Percentiles rank a stretch among this genome's conserved stretches.
Conservation (phyloP, 2,797 vertebrate genomes). For the Eutrigla gurnardus region DNA sequence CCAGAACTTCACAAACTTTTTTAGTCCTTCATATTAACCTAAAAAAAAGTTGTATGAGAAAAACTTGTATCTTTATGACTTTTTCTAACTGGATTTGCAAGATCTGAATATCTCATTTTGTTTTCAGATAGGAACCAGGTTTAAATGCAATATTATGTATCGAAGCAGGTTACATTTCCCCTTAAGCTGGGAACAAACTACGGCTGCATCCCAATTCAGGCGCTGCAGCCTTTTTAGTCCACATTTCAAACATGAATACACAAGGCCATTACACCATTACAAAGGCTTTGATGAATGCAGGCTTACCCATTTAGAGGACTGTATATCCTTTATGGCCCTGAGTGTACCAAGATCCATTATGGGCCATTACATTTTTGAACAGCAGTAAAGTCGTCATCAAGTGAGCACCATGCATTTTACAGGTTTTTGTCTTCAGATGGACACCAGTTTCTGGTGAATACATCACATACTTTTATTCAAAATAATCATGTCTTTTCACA, state of each 20-base stretch:
- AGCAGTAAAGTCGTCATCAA: background rate
- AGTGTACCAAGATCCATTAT: background rate
- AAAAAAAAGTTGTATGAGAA: slow-evolving; percentile 33
- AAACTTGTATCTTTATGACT: slow-evolving; percentile 31
- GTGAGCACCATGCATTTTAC: background rate
- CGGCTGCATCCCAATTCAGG: background rate
- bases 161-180: background rate
- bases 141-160: slow-evolving; percentile 3
- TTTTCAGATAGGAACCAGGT: slow-evolving; percentile 5
- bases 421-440: background rate
- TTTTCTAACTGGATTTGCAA: slow-evolving; percentile 35
- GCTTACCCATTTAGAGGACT: background rate
- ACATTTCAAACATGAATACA: slow-evolving; percentile 11
- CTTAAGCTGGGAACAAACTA: background rate
- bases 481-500: background rate
- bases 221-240: background rate
- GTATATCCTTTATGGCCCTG: background rate
- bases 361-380: background rate
- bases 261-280: background rate
- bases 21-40: slow-evolving; percentile 49
- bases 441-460: background rate
- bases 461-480: background rate
- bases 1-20: slow-evolving; percentile 42
- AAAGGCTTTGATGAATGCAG: background rate
- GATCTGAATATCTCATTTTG: slow-evolving; percentile 1